Conservation (phyloP, 2,113 vertebrate species). For the Eurypyga helias region DNA sequence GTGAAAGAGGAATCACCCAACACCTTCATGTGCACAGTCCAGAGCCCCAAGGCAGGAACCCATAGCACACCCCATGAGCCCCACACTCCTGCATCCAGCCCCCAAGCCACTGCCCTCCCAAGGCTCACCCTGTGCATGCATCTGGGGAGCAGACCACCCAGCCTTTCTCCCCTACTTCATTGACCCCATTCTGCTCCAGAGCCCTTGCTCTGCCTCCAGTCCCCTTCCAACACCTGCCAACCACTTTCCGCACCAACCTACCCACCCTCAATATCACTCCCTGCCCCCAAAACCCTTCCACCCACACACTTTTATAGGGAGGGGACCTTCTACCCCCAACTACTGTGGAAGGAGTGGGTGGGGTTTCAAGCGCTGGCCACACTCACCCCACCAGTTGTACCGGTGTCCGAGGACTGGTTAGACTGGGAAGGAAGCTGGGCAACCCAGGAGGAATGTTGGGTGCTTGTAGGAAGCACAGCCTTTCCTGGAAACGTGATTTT, state of each 20-base stretch:
- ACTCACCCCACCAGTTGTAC: rapidly evolving
- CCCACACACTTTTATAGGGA: neutral
- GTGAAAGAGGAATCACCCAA: neutral
- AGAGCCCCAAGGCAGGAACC: no score
- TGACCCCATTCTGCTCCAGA: neutral
- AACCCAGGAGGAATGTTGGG: rapidly evolving
- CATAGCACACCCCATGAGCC: rapidly evolving
- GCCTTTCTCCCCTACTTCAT: rapidly evolving
- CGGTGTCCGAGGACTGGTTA: rapidly evolving
- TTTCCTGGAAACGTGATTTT: rapidly evolving
- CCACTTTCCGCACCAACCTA: neutral
- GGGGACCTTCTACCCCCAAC: neutral
- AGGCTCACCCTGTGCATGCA: rapidly evolving
- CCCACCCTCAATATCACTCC: rapidly evolving
- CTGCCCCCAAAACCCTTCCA: rapidly evolving
- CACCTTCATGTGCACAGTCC: neutral
- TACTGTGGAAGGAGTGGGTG: rapidly evolving
- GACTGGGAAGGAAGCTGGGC: rapidly evolving
- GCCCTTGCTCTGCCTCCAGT: rapidly evolving
- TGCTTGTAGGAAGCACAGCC: rapidly evolving
- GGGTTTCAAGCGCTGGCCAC: rapidly evolving
- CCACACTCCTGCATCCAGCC: neutral
- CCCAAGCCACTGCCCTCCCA: neutral
- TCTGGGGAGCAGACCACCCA: rapidly evolving
- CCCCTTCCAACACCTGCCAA: neutral